Conservation (phyloP, 2,113 vertebrate species). For the Spermophilus dauricus region DNA sequence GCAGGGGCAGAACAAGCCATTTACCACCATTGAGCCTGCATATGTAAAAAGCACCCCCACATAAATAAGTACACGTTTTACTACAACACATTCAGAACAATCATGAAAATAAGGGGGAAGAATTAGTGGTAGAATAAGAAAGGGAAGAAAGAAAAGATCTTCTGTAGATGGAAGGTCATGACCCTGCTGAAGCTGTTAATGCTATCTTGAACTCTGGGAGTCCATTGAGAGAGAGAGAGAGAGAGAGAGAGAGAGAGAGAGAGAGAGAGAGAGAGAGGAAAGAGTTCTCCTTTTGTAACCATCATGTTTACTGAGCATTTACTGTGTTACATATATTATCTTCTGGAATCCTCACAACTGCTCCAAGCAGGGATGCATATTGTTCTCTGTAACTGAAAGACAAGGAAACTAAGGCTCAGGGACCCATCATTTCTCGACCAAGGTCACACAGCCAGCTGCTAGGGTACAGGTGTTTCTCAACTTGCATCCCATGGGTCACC, state of each 20-base stretch:
- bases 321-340: too few relatives aligned
- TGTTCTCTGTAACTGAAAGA: neutral
- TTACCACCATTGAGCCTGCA: neutral
- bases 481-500: fast-evolving
- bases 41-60: neutral
- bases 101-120: neutral
- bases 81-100: neutral
- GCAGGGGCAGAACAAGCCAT: neutral
- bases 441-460: neutral
- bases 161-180: neutral
- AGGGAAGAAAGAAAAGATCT: too few relatives aligned
- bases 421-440: neutral
- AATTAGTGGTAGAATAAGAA: neutral
- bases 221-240: too few relatives aligned
- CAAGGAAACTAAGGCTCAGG: neutral
- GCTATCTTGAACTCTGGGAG: neutral
- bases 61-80: neutral
- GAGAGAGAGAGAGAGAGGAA: too few relatives aligned
- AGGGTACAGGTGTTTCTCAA: neutral
- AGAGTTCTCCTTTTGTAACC: neutral
- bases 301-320: too few relatives aligned
- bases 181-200: neutral
- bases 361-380: too few relatives aligned
- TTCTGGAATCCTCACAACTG: too few relatives aligned
- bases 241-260: too few relatives aligned